Evolutionary conservation across 2,888 invertebrate genomes (phyloP), one percentile per base, ranked within the genome.

Genomic region (Amaurobius ferox): DNA sequence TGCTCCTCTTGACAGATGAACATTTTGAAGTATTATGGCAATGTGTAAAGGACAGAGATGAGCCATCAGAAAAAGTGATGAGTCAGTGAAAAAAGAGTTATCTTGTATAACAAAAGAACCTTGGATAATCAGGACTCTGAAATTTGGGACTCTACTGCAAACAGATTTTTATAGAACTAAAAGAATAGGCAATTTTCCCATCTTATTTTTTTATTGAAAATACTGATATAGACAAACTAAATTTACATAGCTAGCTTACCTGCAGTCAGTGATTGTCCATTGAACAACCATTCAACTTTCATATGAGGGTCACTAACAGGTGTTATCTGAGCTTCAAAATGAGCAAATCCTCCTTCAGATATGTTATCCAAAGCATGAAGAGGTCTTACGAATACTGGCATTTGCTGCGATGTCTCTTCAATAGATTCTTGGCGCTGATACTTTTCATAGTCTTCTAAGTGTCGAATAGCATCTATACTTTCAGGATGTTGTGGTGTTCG

Each of bases 241-340:
- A n/a, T n/a, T 35, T 5, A 35, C n/a, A 72, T 16, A 16, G 9
- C 1, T 5, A 16, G 11, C 71, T 91, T 90, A 93, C 98, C 98
- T 91, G 97, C 97, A 93, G 97, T 97, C 90, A 99, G 96, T 32
- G 98, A 95, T 92, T 95, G 94, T 89, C 98, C 98, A 94, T 94
- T 92, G 85, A 92, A 91, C 88, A 91, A 92, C 97, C 97, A 97
- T 92, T 97, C 97, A 91, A 97, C 96, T 93, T 95, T 95, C 96
- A 97, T 97, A 66, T 95, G 96, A 78, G 97, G 96, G 91, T 97
- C 97, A 90, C 96, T 96, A 74, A 97, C 96, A 86, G 97, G 97
- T 87, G 95, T 96, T 66, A 97, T 93, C 92, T 97, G 97, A 86
- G 95, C 97, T 93, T 97, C 97, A 90, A 97, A 97, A 91, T 97